These are phyloP conservation scores for Cataglyphis albicans DNA, from an alignment of 2,888 invertebrate species.

Conservation along the genomic window DNA sequence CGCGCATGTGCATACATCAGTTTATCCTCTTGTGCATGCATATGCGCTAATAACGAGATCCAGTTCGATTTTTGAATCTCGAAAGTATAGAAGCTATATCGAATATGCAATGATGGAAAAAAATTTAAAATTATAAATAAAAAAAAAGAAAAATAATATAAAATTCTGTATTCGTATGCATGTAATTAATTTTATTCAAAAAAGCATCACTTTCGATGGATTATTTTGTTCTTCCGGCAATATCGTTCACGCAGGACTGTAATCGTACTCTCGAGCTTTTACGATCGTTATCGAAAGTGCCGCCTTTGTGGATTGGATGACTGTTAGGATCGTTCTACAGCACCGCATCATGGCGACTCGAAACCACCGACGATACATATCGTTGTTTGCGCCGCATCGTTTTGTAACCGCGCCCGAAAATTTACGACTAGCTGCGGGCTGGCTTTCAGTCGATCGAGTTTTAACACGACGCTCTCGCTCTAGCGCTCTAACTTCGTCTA, in stretches of 20 bases:
- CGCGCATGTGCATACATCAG: slow-evolving; percentile 11
- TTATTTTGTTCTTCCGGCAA: not conserved
- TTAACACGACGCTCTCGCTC: slow-evolving; percentile 12
- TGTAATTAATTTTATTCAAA: not conserved
- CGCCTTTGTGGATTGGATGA: slow-evolving; percentile 27
- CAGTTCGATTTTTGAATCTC: not conserved
- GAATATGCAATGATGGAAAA: not conserved
- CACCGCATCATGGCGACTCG: not conserved
- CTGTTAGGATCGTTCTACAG: not conserved
- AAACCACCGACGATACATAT: slow-evolving; percentile 40
- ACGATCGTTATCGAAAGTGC: not conserved
- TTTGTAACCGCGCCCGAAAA: slow-evolving; percentile 44
- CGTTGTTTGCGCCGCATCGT: slow-evolving; percentile 39
- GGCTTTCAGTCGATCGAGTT: slow-evolving; percentile 45
- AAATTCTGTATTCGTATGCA: not conserved
- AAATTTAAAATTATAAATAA: not conserved
- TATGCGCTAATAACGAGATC: not conserved
- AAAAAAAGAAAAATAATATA: not conserved
- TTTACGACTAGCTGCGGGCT: slow-evolving; percentile 43
- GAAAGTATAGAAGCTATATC: not conserved
- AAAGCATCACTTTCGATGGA: not conserved
- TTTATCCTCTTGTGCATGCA: slow-evolving; percentile 28
- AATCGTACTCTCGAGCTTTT: not conserved
- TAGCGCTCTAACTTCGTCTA: slow-evolving; percentile 36
- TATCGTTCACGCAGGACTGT: not conserved